Base-by-base conservation (phyloP, 2,888 invertebrate genomes). In the Tanytarsus gracilentus region DNA sequence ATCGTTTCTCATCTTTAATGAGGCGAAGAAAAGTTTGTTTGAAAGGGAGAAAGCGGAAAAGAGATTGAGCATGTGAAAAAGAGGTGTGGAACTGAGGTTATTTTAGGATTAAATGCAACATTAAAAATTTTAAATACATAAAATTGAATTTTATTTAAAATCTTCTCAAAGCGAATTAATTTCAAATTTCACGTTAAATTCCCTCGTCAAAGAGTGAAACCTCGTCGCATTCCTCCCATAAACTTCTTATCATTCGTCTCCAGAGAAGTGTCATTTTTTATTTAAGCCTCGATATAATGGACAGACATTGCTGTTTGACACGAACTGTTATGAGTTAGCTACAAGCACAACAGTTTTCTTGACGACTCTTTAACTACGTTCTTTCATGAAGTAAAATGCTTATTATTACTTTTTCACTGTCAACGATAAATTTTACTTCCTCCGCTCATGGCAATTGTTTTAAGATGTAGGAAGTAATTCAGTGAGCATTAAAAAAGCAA, bases 251-350 rank as follows among this genome's bases (percentile, higher is more conserved):
- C 44, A 18, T 23, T 44, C 23, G 9, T 18, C 21, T 44, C 18
- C 44, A 44, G 44, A 18, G 36, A 44, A 44, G n/a, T 44, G 44
- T 44, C 44, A 44, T 44, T 44, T 44, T 33, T 44, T 44, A 44
- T 44, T 44, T 44, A 44, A 44, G 44, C 44, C 9, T 21, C 18
- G 21, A 9, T 23, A 44, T 44, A 44, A 44, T 44, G 44, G 44
- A 44, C 44, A 44, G 23, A n/a, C n/a, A n/a, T n/a, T n/a, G n/a
- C n/a, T 44, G 44, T 44, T 44, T 44, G 44, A 44, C 44, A 44
- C 8, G 11, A 16, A 11, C 4, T 44, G 23, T 44, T 44, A 44
- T 44, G 23, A 21, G 18, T 8, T 44, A 44, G n/a, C n/a, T n/a
- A n/a, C n/a, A n/a, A n/a, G n/a, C 21, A 44, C 44, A 44, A 44